These are phyloP conservation scores for Elachura formosa DNA, from an alignment of 2,113 vertebrate genomes.

Conservation along the genomic window DNA sequence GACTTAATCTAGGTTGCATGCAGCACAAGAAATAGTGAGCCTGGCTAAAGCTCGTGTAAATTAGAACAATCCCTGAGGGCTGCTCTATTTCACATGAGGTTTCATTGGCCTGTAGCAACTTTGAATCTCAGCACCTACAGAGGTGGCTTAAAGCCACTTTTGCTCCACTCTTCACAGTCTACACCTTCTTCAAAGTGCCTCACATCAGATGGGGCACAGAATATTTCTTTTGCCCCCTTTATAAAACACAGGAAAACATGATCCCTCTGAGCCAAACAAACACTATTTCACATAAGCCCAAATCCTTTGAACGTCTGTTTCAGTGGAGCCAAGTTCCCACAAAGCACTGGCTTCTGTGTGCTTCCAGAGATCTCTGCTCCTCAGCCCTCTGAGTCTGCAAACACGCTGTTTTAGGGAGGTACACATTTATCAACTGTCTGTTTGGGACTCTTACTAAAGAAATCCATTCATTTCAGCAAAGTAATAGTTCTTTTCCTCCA, in stretches of 20 bases:
- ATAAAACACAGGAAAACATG: background rate
- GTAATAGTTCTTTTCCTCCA: background rate
- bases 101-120: slow-evolving; percentile 31
- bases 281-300: background rate
- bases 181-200: background rate
- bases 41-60: slow-evolving; percentile 24
- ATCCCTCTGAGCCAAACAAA: background rate
- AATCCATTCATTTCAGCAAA: background rate
- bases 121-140: background rate
- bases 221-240: background rate
- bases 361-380: background rate
- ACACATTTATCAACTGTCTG: background rate
- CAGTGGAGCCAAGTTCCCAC: background rate
- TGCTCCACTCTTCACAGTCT: background rate
- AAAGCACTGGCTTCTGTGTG: background rate
- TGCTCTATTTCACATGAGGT: background rate
- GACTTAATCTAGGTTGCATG: background rate
- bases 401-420: background rate
- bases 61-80: slow-evolving; percentile 29
- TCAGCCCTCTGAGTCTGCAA: background rate
- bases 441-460: background rate
- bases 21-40: background rate
- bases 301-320: background rate
- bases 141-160: background rate
- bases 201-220: background rate